phyloP scores from a whole-genome alignment of 1,140 invertebrate species.

The Radopholus similis region DNA sequence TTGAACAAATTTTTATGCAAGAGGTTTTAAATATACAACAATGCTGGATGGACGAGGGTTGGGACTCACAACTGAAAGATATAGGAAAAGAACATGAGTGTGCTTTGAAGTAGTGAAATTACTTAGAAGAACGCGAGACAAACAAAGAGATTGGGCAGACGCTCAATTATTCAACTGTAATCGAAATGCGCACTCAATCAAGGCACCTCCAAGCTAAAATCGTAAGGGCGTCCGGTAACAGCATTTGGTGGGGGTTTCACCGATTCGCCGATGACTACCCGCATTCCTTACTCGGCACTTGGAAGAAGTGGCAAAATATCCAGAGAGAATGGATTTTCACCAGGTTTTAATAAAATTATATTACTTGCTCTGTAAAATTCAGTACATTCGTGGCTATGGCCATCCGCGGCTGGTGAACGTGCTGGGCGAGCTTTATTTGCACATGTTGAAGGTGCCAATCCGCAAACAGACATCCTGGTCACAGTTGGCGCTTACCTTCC shows the following conservation, averaged over 20 bases:
- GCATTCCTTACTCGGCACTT: slow-evolving; percentile 77
- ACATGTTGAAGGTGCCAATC: slow-evolving; percentile 72
- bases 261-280: slow-evolving; percentile 82
- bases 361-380: not conserved
- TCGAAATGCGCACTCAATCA: slow-evolving; percentile 2
- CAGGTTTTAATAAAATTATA: slow-evolving; percentile 64
- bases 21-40: no score
- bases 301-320: slow-evolving; percentile 67
- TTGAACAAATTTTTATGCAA: no score
- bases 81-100: no score
- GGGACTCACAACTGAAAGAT: no score
- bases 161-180: slow-evolving; percentile 12
- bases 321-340: slow-evolving; percentile 74
- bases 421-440: slow-evolving; percentile 78
- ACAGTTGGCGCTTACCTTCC: slow-evolving; percentile 86
- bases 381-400: slow-evolving; percentile 73
- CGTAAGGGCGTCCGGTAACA: slow-evolving; percentile 6
- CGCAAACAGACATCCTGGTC: slow-evolving; percentile 78
- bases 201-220: slow-evolving; percentile 15
- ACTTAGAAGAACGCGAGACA: no score
- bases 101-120: no score
- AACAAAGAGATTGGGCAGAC: no score
- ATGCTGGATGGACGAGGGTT: no score
- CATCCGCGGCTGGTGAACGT: slow-evolving; percentile 82
- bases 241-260: slow-evolving; percentile 73